Conservation (phyloP, 2,888 invertebrate species). For the Liodrosophila aerea region DNA sequence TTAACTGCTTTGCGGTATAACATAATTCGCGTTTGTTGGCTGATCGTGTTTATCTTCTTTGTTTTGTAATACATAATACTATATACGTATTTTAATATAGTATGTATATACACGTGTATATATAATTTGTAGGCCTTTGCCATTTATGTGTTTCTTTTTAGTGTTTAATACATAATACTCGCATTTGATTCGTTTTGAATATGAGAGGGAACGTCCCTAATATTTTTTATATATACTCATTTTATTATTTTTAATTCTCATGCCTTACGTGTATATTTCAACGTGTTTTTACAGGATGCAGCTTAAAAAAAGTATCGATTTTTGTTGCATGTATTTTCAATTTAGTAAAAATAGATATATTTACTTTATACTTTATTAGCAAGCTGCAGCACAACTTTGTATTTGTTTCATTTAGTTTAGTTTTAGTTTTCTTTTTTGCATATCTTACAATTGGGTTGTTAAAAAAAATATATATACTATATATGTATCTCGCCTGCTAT, state of each 20-base stretch:
- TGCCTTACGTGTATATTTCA: slow-evolving; percentile 23
- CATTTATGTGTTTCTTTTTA: slow-evolving; percentile 22
- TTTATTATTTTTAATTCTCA: slow-evolving; percentile 9
- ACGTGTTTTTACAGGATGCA: slow-evolving; percentile 34
- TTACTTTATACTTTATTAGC: slow-evolving; percentile 32
- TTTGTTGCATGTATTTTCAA: background rate
- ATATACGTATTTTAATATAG: slow-evolving; percentile 31
- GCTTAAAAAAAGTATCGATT: slow-evolving; percentile 19
- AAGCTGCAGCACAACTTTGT: slow-evolving; percentile 50
- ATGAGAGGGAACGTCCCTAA: slow-evolving; percentile 13
- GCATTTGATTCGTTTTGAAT: slow-evolving; percentile 42
- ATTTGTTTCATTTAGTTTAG: slow-evolving; percentile 2
- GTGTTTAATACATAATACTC: slow-evolving; percentile 56
- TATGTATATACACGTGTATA: slow-evolving; percentile 19
- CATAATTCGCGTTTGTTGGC: slow-evolving; percentile 42
- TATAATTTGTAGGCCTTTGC: slow-evolving; percentile 7
- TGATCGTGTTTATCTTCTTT: slow-evolving; percentile 24
- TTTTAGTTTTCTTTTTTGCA: slow-evolving; percentile 18
- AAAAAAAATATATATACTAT: slow-evolving; percentile 32
- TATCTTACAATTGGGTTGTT: slow-evolving; percentile 44
- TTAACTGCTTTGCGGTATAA: slow-evolving; percentile 46
- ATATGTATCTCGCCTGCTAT: slow-evolving; percentile 33
- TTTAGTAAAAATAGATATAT: slow-evolving; percentile 48
- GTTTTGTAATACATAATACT: slow-evolving; percentile 24
- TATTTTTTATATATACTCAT: background rate